Base-by-base conservation (phyloP, 2,888 invertebrate species). In the Eretmocerus hayati region DNA sequence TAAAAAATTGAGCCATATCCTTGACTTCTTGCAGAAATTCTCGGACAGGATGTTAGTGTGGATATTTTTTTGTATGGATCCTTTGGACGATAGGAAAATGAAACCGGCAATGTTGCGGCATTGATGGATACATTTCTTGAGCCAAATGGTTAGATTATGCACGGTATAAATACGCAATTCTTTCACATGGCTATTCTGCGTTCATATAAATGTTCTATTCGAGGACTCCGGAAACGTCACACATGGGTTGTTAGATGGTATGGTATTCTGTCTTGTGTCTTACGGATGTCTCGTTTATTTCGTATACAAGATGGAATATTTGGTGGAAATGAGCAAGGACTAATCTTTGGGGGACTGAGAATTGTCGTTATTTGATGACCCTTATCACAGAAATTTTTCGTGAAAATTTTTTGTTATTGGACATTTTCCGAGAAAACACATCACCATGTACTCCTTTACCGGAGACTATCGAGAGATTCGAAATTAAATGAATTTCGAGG, bases 81-180 rank as follows among this genome's bases (percentile, higher is more conserved):
- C 6, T 33, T 16, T 26, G 23, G 22, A 22, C n/a, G 15, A 13
- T 44, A 35, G 48, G 44, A 44, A 48, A 48, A 44, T 48, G 46
- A 39, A 38, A 47, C 46, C 46, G 52, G 46, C 30, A 52, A 45
- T 30, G 48, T 18, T 35, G 42, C 31, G 50, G 45, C 50, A 50
- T 53, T 53, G 48, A 53, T 43, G 39, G 46, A 50, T 53, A 37
- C 22, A 13, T 5, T n/a, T 21, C 48, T 33, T 35, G 13, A 8
- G 54, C 44, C 60, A 59, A 66, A 70, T 70, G 64, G 65, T 55
- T 48, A 62, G 62, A 70, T 71, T 71, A 70, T 71, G 66, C 69
- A 60, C 54, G 58, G 68, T 62, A 70, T 70, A 70, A 69, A 69
- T 67, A 66, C 63, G 63, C 67, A 65, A 69, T 71, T 67, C 66